Evolutionary conservation across 2,888 invertebrate species (phyloP).

Genomic region (Cosmia pyralina): DNA sequence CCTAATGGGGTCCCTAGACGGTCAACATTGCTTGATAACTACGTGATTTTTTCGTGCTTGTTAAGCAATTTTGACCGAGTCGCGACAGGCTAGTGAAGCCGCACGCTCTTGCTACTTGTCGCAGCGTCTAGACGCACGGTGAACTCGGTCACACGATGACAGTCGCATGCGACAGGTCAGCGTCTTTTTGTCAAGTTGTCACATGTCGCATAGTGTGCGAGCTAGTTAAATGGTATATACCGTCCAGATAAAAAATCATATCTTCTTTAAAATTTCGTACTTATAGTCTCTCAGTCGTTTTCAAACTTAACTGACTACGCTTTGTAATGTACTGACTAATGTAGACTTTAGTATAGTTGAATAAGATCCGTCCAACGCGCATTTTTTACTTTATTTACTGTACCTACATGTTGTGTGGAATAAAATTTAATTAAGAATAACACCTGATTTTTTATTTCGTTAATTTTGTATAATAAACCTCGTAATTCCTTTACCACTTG

Average conservation of each 20-base stretch:
- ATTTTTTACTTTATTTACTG: slow-evolving; percentile 53
- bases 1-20: too few species aligned
- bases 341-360: slow-evolving; percentile 38
- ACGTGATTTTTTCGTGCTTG: too few species aligned
- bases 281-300: slow-evolving; percentile 9
- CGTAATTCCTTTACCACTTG: background rate
- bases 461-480: background rate
- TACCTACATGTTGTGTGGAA: slow-evolving; percentile 48
- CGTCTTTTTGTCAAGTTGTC: too few species aligned
- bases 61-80: too few species aligned
- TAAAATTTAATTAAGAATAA: slow-evolving; percentile 34
- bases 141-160: too few species aligned
- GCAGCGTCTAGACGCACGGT: too few species aligned
- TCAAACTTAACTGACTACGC: slow-evolving; percentile 33
- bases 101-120: too few species aligned
- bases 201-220: background rate
- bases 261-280: background rate
- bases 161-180: too few species aligned
- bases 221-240: background rate
- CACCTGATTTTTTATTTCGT: background rate
- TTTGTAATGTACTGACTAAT: slow-evolving; percentile 58
- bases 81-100: too few species aligned
- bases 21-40: too few species aligned
- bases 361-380: slow-evolving; percentile 59
- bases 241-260: too few species aligned